Base-by-base conservation (phyloP, 2,113 vertebrate species). In the Morphnarchus princeps region DNA sequence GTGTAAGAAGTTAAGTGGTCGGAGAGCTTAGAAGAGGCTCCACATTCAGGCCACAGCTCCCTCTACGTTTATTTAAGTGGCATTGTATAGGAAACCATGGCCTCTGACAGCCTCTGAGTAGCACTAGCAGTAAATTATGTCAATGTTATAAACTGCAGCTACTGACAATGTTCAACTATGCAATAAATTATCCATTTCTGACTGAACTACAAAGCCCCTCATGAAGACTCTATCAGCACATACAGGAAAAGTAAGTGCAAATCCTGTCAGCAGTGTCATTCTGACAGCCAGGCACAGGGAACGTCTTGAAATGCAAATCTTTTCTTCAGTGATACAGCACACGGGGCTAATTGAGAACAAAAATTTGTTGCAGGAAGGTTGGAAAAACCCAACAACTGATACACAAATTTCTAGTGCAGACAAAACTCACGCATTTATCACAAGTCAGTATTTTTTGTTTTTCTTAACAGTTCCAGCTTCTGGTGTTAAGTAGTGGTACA, bases 381-480 rank as follows among this genome's bases (percentile, higher is more conserved):
- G 36, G 50, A 77, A 87, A 89, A 22, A 31, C 29, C 0, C 42
- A 84, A 3, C 31, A 57, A 69, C 34, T 15, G 62, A 63, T n/a
- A 81, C 2, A 84, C 0, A 1, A 83, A 69, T 67, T 84, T 88
- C 50, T 49, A 70, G 63, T 21, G n/a, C 50, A 0, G 1, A 45
- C 38, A 93, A 70, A 52, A 47, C 42, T 65, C 58, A 6, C 2
- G 34, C n/a, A 31, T 71, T 82, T 89, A 86, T 54, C 71, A 36
- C 4, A 3, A 82, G 36, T 73, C 4, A 7, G 31, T 50, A 62
- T 38, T 90, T 69, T 57, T 77, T 45, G 6, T 40, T 90, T 94
- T 79, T 45, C 54, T 85, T 77, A 93, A 83, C 59, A 62, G 59
- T 42, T 77, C 6, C 26, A 94, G 54, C 62, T 88, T 65, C 67